Evolutionary conservation across 1,140 invertebrate species (phyloP).

Genomic region (Magallana ariakensis): DNA sequence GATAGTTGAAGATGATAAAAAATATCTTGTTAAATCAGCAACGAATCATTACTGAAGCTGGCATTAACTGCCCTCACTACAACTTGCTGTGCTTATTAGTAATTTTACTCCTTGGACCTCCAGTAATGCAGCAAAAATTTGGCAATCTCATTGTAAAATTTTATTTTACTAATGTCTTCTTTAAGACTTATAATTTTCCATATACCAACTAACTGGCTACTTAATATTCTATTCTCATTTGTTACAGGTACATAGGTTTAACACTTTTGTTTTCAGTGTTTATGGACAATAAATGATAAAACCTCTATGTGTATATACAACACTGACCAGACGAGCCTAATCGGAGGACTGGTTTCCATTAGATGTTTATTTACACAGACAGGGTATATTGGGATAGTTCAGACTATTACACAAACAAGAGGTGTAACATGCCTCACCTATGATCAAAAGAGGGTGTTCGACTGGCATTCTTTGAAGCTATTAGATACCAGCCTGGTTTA

Average conservation of each 20-base stretch:
- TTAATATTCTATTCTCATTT: too few relatives aligned
- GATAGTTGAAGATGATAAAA: constrained; percentile 15
- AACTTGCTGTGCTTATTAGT: background rate
- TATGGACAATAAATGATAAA: too few relatives aligned
- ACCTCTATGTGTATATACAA: background rate
- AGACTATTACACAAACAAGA: constrained; percentile 20
- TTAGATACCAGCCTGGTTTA: background rate
- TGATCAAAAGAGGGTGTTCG: background rate
- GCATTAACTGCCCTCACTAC: background rate
- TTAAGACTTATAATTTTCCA: too few relatives aligned
- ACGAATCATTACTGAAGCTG: background rate
- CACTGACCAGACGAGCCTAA: background rate
- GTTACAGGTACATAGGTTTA: too few relatives aligned
- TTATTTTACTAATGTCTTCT: too few relatives aligned
- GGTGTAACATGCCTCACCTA: constrained; percentile 18
- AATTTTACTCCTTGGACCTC: too few relatives aligned
- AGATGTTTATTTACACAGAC: constrained; percentile 21
- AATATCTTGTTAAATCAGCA: background rate
- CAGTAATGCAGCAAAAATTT: too few relatives aligned
- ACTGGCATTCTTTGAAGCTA: background rate
- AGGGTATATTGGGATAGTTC: background rate
- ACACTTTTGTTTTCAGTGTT: too few relatives aligned
- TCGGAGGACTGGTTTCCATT: background rate
- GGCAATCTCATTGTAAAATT: too few relatives aligned
- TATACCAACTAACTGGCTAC: too few relatives aligned